Percentiles rank a stretch among this genome's conserved stretches.
Evolutionary conservation across 2,888 invertebrate genomes (phyloP).

Genomic region (Pomacea canaliculata): DNA sequence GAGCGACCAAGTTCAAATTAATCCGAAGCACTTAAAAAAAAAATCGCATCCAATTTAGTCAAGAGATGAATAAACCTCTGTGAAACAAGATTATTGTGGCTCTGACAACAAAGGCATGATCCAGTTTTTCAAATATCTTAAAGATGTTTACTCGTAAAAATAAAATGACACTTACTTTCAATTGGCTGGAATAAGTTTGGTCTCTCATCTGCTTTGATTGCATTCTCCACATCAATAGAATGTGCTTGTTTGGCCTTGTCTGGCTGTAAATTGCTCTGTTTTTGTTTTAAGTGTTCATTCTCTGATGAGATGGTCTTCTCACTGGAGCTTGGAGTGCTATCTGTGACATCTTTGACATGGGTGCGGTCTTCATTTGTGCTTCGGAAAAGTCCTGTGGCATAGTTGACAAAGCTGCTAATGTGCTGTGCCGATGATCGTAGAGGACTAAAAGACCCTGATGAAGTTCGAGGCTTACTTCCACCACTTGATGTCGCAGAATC

Average conservation of each 20-base stretch:
- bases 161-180: constrained; percentile 72
- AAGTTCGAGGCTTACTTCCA: constrained; percentile 14
- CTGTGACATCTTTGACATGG: constrained; percentile 46
- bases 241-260: constrained; percentile 7
- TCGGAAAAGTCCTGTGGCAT: constrained; percentile 90
- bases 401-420: constrained; percentile 83
- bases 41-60: no score
- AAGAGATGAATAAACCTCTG: no score
- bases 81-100: no score
- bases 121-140: not conserved
- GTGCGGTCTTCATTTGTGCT: constrained; percentile 34
- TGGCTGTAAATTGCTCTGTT: not conserved
- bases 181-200: constrained; percentile 94
- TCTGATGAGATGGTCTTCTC: not conserved
- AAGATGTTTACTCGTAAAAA: not conserved
- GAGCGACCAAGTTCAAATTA: no score
- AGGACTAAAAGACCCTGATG: constrained; percentile 47
- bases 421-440: constrained; percentile 54
- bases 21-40: no score
- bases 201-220: constrained; percentile 77
- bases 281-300: not conserved
- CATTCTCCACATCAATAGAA: constrained; percentile 52
- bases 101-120: no score
- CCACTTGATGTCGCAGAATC: not conserved
- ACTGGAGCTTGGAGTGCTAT: constrained; percentile 22